Conservation (phyloP, 2,113 vertebrate genomes). For the Gopherus evgoodei region DNA sequence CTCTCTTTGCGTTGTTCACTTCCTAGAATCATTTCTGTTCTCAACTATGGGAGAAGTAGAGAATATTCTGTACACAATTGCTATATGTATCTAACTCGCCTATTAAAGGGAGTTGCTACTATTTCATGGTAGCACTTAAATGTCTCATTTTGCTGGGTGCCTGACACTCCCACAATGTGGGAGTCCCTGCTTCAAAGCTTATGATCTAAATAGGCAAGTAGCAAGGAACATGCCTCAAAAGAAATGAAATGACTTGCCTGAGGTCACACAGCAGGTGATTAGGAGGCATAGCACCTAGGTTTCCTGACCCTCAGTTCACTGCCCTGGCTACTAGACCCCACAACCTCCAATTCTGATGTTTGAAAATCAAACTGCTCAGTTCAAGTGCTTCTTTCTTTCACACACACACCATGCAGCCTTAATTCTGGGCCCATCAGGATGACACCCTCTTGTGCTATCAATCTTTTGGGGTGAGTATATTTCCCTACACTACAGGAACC, state of each 20-base stretch:
- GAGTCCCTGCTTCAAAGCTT: too few species aligned
- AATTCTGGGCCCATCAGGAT: background rate
- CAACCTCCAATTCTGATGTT: background rate
- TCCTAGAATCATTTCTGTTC: slow-evolving; percentile 11
- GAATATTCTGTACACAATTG: background rate
- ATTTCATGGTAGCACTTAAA: background rate
- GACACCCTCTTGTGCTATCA: background rate
- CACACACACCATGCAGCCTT: background rate
- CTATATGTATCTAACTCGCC: background rate
- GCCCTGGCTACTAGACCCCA: background rate
- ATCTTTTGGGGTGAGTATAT: background rate
- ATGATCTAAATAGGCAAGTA: too few species aligned
- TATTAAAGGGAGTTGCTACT: background rate
- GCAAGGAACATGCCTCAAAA: too few species aligned
- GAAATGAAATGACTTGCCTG: background rate
- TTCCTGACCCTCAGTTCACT: background rate
- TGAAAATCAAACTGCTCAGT: background rate
- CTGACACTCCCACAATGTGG: too few species aligned
- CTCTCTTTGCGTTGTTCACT: background rate
- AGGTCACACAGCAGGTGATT: background rate
- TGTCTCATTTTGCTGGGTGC: too few species aligned
- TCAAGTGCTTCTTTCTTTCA: too few species aligned
- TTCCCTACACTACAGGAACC: background rate
- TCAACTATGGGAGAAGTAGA: background rate
- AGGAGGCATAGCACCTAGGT: background rate